phyloP scores from a whole-genome alignment of 1,140 invertebrate genomes.

The Caenorhabditis inopinata region DNA sequence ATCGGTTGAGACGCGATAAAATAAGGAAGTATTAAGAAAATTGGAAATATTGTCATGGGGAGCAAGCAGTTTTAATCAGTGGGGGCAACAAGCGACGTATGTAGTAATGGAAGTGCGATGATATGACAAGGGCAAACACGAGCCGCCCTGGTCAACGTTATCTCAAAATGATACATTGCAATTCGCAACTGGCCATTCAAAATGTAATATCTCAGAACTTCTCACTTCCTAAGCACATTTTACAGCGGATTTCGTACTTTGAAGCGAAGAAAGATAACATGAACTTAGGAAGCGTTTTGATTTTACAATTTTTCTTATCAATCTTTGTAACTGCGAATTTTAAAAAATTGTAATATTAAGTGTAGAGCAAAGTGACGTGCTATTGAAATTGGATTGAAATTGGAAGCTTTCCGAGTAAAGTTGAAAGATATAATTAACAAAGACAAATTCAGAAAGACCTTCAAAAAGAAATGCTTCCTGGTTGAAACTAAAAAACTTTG shows the following conservation, averaged over 20 bases:
- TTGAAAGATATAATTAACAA: too few species aligned
- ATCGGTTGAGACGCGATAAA: not conserved
- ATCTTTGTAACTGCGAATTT: too few species aligned
- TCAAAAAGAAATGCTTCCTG: too few species aligned
- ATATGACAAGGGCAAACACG: slow-evolving; percentile 29
- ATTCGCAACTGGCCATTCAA: slow-evolving; percentile 30
- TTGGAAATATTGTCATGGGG: not conserved
- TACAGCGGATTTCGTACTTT: slow-evolving; percentile 31
- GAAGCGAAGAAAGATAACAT: not conserved
- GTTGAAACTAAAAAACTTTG: too few species aligned
- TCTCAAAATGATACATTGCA: slow-evolving; percentile 29
- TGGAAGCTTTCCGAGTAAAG: too few species aligned
- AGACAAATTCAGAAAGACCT: too few species aligned
- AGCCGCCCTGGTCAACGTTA: slow-evolving; percentile 24
- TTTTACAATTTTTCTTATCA: not conserved
- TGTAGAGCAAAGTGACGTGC: too few species aligned
- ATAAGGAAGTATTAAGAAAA: not conserved
- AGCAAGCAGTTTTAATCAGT: not conserved
- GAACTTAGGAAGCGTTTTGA: not conserved
- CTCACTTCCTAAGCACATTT: not conserved
- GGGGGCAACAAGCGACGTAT: not conserved
- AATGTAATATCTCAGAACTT: slow-evolving; percentile 28
- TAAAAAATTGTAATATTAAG: too few species aligned
- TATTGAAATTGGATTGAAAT: too few species aligned
- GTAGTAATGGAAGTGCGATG: slow-evolving; percentile 26